phyloP scores from a whole-genome alignment of 2,888 invertebrate species.

The Cataglyphis cursor region DNA sequence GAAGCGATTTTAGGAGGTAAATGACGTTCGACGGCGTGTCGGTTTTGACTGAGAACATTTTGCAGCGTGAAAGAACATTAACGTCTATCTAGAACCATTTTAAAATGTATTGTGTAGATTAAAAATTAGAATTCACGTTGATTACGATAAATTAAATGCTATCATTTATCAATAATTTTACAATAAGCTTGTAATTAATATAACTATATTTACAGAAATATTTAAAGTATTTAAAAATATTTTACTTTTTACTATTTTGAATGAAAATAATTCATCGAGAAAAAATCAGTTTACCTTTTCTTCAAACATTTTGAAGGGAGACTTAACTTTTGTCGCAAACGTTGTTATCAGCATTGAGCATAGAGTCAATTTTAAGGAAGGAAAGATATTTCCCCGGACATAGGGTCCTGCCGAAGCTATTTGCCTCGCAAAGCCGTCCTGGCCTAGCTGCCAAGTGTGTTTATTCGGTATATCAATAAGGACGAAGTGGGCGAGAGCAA shows the following conservation, averaged over 20 bases:
- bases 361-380: slow-evolving; percentile 59
- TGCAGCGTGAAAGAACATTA: slow-evolving; percentile 21
- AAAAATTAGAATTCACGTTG: too few relatives aligned
- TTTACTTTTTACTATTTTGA: neutral
- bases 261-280: neutral
- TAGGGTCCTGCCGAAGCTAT: slow-evolving; percentile 63
- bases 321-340: neutral
- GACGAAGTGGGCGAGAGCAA: slow-evolving; percentile 68
- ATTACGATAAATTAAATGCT: too few relatives aligned
- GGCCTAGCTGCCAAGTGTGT: slow-evolving; percentile 76
- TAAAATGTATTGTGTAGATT: neutral
- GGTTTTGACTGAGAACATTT: neutral
- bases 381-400: slow-evolving; percentile 45
- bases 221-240: neutral
- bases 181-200: neutral
- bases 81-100: neutral
- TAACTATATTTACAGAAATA: neutral
- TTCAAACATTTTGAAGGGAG: neutral
- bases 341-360: slow-evolving; percentile 30
- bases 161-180: neutral
- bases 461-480: slow-evolving; percentile 83
- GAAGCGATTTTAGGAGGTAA: slow-evolving; percentile 45
- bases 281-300: neutral
- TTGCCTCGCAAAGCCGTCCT: slow-evolving; percentile 76
- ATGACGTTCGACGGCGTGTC: slow-evolving; percentile 25